phyloP scores from a whole-genome alignment of 1,140 invertebrate species.

The Brachionus manjavacas region DNA sequence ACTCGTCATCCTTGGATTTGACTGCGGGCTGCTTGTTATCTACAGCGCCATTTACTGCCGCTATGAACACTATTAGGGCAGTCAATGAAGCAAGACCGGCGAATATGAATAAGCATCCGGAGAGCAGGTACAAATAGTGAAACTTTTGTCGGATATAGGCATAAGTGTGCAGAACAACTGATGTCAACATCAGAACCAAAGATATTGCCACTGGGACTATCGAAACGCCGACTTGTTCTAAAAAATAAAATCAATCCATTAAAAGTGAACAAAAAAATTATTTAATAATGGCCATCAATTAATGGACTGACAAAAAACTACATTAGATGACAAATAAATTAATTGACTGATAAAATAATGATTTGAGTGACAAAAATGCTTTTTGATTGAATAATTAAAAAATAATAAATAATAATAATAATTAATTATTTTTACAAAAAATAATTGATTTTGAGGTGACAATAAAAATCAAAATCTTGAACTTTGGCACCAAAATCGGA shows the following conservation, averaged over 20 bases:
- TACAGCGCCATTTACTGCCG: constrained; percentile 24
- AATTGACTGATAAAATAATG: too few species aligned
- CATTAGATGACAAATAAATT: too few species aligned
- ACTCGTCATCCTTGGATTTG: constrained; percentile 14
- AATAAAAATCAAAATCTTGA: too few species aligned
- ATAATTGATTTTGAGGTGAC: too few species aligned
- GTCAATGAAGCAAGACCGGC: constrained; percentile 29
- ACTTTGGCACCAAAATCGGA: too few species aligned
- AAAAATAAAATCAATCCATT: neutral
- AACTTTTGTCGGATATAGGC: neutral
- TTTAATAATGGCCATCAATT: too few species aligned
- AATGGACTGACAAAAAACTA: too few species aligned
- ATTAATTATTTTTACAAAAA: too few species aligned
- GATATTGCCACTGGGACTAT: neutral
- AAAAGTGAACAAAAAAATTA: too few species aligned
- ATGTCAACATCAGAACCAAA: neutral
- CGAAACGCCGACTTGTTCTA: constrained; percentile 8
- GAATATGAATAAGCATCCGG: constrained; percentile 17
- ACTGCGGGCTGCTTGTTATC: neutral
- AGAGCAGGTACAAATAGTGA: neutral
- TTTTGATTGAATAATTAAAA: too few species aligned
- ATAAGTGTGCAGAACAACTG: constrained; percentile 11
- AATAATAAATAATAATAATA: too few species aligned
- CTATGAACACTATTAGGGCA: constrained; percentile 27
- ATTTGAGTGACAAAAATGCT: too few species aligned